Evolutionary conservation across 2,797 vertebrate species (phyloP), one percentile per base, ranked within the genome.

Genomic region (Dromococcyx pavoninus): DNA sequence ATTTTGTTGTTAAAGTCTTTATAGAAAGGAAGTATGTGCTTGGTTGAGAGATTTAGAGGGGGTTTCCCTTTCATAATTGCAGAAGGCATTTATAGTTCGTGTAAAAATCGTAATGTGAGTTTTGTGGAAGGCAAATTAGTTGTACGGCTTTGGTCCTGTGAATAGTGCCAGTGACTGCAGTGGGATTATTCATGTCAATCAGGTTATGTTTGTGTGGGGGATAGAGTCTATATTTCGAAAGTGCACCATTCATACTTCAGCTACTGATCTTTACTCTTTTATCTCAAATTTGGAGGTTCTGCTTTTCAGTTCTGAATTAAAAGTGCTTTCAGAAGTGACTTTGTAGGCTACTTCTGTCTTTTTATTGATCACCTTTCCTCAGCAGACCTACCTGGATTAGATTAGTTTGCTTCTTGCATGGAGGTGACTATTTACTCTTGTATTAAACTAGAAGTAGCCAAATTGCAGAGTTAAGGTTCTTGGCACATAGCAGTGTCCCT

Each of bases 221-320:
- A 19, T 24, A 48, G 70, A 72, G 61, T 58, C 82, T 91, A 2
- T 94, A 75, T 94, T 95, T 96, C 91, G 79, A 60, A 86, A 58
- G 67, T 8, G 13, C 50, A 18, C 41, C 64, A 46, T 57, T 88
- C 2, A 10, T 91, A 27, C 71, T 86, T 70, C 64, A 72, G 54
- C 74, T 82, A 54, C 72, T 71, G 58, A 62, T 88, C 46, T 79
- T 84, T 2, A 2, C 23, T 88, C 58, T 78, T 88, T 84, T 72
- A 46, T 86, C 66, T 90, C 37, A 18, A 37, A 57, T 76, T 82
- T 78, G 66, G 30, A 83, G 69, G 10, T 69, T 95, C 85, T 93
- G 50, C 75, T 86, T 28, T 57, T 60, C 2, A 5, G 32, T 25
- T 77, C 27, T 57, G 58, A 70, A 32, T 85, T 78, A 48, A 51